Evolutionary conservation across 2,113 vertebrate species (phyloP), one percentile per base, ranked within the genome.

Genomic region (Promerops cafer): DNA sequence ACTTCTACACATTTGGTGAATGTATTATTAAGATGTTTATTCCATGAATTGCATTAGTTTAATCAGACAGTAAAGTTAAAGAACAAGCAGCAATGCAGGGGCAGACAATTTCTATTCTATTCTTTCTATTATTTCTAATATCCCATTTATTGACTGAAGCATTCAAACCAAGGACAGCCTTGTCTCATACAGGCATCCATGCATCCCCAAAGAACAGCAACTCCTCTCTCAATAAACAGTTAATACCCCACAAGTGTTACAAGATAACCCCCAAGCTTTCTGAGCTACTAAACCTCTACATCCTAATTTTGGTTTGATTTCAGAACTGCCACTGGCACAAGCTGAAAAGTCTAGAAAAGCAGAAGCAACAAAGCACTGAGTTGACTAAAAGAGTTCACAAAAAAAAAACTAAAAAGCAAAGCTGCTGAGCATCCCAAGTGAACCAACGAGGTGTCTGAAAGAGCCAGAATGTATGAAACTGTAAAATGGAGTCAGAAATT

Each of bases 241-340:
- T 64, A 47, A 44, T 64, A 65, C 0, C 0, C 45, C n/a, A 52
- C 30, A 59, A 53, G 22, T 7, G 20, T 54, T 50, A 37, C 0
- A 0, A 71, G 39, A 40, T 26, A 91, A 72, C 9, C 10, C 26
- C 22, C 35, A 59, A 66, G 31, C 47, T 40, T 61, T 57, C 83
- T 49, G 24, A 89, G 52, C 31, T 52, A 64, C 50, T 11, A 21
- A 78, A 28, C 47, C 47, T 54, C 63, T 49, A 63, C 42, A 57
- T 26, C 20, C 22, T 37, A 53, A 66, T 61, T 83, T 5, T 85
- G 31, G 22, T 16, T 60, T 40, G 9, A 63, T 57, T 93, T 49
- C 76, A 68, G 39, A 89, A 86, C 26, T 63, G 40, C 16, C 11
- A 22, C 49, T 60, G 61, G 19, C 44, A 56, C 10, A 64, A 71